Conservation (phyloP, 2,888 invertebrate genomes). For the Mythimna ferrago region DNA sequence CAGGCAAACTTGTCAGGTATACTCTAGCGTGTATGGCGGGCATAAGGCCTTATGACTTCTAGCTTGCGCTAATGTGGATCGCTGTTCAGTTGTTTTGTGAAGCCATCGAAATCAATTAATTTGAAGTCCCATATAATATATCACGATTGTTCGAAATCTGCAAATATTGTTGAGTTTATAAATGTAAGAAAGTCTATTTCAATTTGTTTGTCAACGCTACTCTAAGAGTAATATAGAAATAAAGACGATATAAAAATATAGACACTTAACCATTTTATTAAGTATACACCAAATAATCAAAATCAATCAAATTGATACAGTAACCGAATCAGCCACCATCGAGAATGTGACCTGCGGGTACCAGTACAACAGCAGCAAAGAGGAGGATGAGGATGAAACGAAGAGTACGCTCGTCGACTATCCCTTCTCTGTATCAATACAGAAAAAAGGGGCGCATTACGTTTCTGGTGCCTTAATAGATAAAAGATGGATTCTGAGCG, state of each 20-base stretch:
- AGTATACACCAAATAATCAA: too few species aligned
- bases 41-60: too few species aligned
- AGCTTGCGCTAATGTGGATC: too few species aligned
- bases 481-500: slow-evolving; percentile 80
- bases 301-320: slow-evolving; percentile 12
- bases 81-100: too few species aligned
- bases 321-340: slow-evolving; percentile 44
- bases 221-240: neutral
- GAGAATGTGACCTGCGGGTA: slow-evolving; percentile 52
- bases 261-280: too few species aligned
- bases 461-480: slow-evolving; percentile 80
- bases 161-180: neutral
- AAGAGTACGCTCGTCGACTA: slow-evolving; percentile 69
- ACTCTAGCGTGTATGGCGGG: too few species aligned
- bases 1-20: too few species aligned
- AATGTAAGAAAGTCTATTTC: neutral
- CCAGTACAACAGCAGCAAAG: slow-evolving; percentile 55
- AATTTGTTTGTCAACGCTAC: neutral
- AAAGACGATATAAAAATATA: too few species aligned
- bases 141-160: neutral
- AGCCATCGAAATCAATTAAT: too few species aligned
- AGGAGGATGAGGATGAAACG: slow-evolving; percentile 53
- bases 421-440: slow-evolving; percentile 82
- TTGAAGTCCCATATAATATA: neutral
- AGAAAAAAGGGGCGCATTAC: slow-evolving; percentile 81